These are phyloP conservation scores for Molorchus minor DNA, from an alignment of 2,888 invertebrate genomes.

Conservation along the genomic window DNA sequence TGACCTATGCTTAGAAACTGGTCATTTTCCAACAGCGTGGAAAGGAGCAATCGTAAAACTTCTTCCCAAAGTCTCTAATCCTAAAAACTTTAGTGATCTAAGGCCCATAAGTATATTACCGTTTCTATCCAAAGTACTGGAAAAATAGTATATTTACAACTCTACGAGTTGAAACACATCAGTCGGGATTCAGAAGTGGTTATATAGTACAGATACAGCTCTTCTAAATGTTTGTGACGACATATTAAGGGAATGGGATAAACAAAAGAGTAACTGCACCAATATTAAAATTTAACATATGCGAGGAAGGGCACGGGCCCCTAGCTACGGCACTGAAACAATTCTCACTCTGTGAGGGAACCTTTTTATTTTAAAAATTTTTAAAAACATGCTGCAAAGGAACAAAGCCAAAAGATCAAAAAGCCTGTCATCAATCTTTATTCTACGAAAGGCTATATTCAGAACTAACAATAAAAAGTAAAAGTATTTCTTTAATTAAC, in stretches of 20 bases:
- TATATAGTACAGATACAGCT: conserved; percentile 3
- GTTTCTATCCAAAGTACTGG: conserved; percentile 5
- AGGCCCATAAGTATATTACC: conserved; percentile 9
- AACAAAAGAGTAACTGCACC: background rate
- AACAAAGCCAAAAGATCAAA: no score
- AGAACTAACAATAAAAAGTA: no score
- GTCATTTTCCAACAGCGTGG: conserved; percentile 6
- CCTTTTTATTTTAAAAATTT: no score
- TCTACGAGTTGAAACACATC: background rate
- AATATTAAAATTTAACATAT: no score
- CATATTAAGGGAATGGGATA: background rate
- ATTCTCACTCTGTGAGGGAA: no score
- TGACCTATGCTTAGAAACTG: conserved; percentile 2
- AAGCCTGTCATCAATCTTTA: no score
- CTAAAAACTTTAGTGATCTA: background rate
- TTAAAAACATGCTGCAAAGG: no score
- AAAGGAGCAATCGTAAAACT: conserved; percentile 5
- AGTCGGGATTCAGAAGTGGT: background rate
- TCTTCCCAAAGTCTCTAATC: conserved; percentile 4
- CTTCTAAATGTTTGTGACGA: background rate
- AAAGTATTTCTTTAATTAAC: no score
- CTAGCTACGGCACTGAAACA: no score
- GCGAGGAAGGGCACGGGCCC: no score
- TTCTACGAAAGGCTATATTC: no score
- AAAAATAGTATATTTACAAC: conserved; percentile 16